A percentile compares a stretch with the other conserved stretches of the same genome.
These are phyloP conservation scores for Fukomys damarensis DNA, from an alignment of 2,113 vertebrate species.

Conservation along the genomic window DNA sequence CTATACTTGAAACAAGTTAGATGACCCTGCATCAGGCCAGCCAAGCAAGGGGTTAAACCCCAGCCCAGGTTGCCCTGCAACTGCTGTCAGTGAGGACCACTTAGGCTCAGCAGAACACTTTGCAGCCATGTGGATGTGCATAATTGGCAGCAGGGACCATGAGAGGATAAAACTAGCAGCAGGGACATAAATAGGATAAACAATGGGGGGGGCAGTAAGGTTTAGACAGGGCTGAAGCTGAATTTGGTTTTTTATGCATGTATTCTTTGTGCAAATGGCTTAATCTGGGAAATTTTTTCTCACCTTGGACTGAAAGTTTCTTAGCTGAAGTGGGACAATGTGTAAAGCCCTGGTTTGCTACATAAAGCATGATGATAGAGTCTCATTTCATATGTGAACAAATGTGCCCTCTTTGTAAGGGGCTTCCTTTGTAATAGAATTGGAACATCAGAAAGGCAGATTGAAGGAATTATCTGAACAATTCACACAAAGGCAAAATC, in stretches of 20 bases:
- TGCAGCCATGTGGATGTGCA: neutral
- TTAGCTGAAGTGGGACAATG: neutral
- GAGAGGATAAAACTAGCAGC: neutral
- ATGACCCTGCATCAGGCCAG: accelerated
- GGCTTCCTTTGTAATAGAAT: neutral
- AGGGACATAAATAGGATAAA: neutral
- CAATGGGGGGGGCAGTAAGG: neutral
- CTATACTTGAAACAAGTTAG: neutral
- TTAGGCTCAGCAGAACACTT: conserved; percentile 1
- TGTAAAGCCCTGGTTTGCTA: neutral
- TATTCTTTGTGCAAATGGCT: neutral
- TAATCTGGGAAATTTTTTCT: neutral
- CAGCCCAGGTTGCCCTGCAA: neutral
- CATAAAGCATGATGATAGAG: neutral
- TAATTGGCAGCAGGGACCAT: neutral
- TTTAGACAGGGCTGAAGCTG: neutral
- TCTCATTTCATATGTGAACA: neutral
- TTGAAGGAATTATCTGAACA: neutral
- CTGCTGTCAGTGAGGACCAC: conserved; percentile 39
- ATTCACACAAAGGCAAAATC: neutral
- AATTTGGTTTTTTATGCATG: neutral
- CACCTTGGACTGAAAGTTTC: neutral
- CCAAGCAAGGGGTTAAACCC: neutral
- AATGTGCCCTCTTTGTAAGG: neutral
- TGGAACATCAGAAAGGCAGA: conserved; percentile 23